Percentiles rank a stretch among this genome's conserved stretches.
These are phyloP conservation scores for Solen grandis DNA, from an alignment of 1,140 invertebrate species.

Conservation along the genomic window DNA sequence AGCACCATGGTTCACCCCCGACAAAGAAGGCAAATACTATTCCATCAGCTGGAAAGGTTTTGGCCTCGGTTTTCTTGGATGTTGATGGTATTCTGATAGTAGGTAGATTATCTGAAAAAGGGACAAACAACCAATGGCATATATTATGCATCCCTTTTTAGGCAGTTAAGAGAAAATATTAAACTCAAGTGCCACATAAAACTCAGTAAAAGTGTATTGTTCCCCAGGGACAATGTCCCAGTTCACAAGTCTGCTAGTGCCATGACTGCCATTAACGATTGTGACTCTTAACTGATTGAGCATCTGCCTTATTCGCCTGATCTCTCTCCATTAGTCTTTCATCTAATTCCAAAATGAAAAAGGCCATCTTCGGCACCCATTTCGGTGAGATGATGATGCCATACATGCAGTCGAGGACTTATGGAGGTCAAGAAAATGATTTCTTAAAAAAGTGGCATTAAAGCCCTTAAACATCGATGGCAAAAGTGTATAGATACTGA, in stretches of 20 bases:
- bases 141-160: background rate
- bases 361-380: background rate
- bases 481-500: background rate
- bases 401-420: background rate
- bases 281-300: background rate
- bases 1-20: background rate
- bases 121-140: no score
- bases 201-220: background rate
- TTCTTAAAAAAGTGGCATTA: background rate
- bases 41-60: background rate
- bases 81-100: background rate
- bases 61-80: background rate
- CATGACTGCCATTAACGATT: background rate
- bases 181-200: background rate
- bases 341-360: background rate
- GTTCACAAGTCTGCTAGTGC: background rate
- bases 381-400: background rate
- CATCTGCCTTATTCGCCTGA: background rate
- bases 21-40: background rate
- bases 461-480: background rate
- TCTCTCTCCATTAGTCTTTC: background rate
- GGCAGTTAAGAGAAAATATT: background rate
- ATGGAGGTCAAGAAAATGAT: background rate
- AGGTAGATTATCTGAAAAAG: background rate
- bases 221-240: background rate